These are phyloP conservation scores for Caloenas nicobarica DNA, from an alignment of 2,113 vertebrate genomes.

Conservation along the genomic window DNA sequence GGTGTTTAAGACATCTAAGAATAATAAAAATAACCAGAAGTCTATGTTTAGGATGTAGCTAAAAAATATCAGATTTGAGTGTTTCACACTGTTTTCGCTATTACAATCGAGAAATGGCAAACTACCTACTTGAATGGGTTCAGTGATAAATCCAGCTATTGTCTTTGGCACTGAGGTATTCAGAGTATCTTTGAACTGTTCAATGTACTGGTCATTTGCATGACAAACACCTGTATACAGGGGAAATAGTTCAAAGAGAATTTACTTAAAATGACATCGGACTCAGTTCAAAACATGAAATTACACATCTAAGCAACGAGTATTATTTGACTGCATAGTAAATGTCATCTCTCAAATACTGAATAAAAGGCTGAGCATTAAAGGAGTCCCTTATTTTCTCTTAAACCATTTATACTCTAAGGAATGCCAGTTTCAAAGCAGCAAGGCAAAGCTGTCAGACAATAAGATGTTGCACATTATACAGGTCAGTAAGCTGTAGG, in stretches of 20 bases:
- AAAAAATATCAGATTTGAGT: neutral
- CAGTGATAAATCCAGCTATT: slow-evolving; percentile 91
- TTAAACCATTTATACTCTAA: neutral
- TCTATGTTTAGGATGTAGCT: neutral
- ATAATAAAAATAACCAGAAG: neutral
- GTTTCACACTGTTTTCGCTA: neutral
- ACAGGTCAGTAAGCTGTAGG: neutral
- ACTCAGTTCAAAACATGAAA: neutral
- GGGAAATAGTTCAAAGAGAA: neutral
- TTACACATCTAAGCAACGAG: neutral
- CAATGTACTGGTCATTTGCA: slow-evolving; percentile 87
- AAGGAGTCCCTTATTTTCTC: neutral
- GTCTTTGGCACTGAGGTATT: slow-evolving; percentile 79
- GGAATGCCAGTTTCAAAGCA: neutral
- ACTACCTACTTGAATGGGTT: slow-evolving; percentile 90
- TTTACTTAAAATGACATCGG: neutral
- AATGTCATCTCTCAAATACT: neutral
- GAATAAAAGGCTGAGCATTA: neutral
- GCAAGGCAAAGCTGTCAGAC: neutral
- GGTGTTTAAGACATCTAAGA: neutral
- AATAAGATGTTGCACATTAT: neutral
- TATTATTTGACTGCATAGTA: neutral
- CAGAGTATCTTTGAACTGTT: slow-evolving; percentile 89
- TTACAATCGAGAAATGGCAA: neutral
- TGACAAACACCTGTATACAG: slow-evolving; percentile 81